Conservation (phyloP, 2,888 invertebrate species). For the Lucinisca nassula region DNA sequence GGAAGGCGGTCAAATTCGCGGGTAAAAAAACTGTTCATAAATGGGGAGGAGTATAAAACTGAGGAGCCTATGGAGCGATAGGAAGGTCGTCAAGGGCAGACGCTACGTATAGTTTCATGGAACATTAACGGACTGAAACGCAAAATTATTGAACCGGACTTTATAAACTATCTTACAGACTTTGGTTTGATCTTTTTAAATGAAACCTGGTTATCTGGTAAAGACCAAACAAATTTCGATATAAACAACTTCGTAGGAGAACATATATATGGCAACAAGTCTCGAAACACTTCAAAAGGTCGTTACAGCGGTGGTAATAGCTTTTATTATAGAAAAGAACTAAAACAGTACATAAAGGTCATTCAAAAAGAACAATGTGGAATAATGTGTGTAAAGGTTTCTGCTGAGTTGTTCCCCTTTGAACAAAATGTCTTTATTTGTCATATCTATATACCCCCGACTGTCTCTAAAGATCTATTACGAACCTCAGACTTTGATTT, state of each 20-base stretch:
- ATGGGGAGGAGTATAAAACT: neutral
- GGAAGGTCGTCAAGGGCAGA: neutral
- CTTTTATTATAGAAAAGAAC: neutral
- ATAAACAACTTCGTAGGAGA: neutral
- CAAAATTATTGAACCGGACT: neutral
- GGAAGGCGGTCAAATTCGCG: neutral
- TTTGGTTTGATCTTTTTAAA: neutral
- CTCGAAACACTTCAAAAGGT: neutral
- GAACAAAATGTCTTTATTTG: neutral
- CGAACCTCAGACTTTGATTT: neutral
- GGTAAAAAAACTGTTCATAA: neutral
- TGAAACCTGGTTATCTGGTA: too few species aligned
- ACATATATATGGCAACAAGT: neutral
- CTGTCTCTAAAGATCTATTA: neutral
- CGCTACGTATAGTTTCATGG: neutral
- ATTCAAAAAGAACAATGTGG: too few species aligned
- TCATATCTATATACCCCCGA: neutral
- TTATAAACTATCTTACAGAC: neutral
- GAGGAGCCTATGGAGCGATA: too few species aligned
- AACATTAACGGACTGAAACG: neutral
- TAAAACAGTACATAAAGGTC: neutral
- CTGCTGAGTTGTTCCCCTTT: neutral
- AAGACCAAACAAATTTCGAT: neutral
- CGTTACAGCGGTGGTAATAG: neutral
- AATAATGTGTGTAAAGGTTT: neutral